A percentile compares a stretch with the other conserved stretches of the same genome.
Evolutionary conservation across 2,888 invertebrate species (phyloP).

Genomic region (Tineola bisselliella): DNA sequence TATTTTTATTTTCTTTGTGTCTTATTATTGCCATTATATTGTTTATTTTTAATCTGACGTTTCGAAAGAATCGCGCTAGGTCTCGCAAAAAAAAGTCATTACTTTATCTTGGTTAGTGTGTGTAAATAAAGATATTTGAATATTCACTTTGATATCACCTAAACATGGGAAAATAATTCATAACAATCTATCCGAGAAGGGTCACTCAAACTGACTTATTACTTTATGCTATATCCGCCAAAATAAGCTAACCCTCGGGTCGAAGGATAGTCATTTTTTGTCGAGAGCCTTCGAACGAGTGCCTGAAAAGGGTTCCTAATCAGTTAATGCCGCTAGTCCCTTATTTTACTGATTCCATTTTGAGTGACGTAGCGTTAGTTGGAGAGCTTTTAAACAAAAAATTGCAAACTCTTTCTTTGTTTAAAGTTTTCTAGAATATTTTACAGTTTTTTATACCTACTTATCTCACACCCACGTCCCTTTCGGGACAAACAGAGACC

Average conservation of each 20-base stretch:
- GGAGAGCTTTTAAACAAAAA: not conserved
- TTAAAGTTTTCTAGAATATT: not conserved
- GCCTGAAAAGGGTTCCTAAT: conserved; percentile 14
- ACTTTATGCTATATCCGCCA: not conserved
- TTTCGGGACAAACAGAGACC: no score
- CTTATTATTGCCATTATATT: no score
- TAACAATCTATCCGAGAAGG: not conserved
- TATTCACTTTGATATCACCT: no score
- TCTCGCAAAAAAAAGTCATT: no score
- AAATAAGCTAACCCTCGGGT: conserved; percentile 11
- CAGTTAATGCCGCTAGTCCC: conserved; percentile 13
- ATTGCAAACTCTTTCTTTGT: not conserved
- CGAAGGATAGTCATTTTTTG: conserved; percentile 9
- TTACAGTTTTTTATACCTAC: no score
- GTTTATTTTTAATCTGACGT: no score
- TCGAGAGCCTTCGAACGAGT: not conserved
- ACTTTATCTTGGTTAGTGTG: no score
- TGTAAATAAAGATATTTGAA: no score
- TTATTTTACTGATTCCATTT: conserved; percentile 13
- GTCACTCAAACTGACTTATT: conserved; percentile 9
- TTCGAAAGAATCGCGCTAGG: no score
- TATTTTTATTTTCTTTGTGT: no score
- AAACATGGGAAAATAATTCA: not conserved
- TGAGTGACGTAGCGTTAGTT: conserved; percentile 9
- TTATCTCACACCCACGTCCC: no score